phyloP scores from a whole-genome alignment of 2,888 invertebrate species.

The Neelides folsomi region DNA sequence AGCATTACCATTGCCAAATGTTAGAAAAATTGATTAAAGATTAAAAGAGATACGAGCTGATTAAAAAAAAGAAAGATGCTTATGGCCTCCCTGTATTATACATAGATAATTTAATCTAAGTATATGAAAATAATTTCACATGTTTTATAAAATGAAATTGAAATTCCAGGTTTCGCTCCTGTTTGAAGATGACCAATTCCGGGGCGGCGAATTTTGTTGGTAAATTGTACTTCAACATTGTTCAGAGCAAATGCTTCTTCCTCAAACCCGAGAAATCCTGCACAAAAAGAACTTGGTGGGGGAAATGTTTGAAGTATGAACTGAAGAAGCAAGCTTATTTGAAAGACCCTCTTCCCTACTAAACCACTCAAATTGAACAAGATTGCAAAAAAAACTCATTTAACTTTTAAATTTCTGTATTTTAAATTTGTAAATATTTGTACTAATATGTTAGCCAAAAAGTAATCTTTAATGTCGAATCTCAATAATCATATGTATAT shows the following conservation, averaged over 20 bases:
- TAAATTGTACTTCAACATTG: conserved; percentile 83
- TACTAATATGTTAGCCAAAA: not conserved
- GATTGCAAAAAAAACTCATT: not conserved
- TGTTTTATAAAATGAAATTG: too few species aligned
- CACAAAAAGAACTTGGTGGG: conserved; percentile 63
- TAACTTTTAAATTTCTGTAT: not conserved
- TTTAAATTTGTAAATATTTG: not conserved
- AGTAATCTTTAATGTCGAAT: not conserved
- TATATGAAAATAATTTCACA: too few species aligned
- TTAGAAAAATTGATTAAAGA: too few species aligned
- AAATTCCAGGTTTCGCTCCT: conserved; percentile 71
- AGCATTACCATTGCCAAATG: too few species aligned
- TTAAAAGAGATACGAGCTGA: too few species aligned
- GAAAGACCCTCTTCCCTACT: conserved; percentile 59
- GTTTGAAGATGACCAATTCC: conserved; percentile 73
- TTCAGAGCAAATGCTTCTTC: conserved; percentile 87
- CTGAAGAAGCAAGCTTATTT: conserved; percentile 45
- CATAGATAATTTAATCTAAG: too few species aligned
- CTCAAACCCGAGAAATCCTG: conserved; percentile 66
- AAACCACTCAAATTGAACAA: conserved; percentile 34
- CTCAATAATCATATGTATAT: conserved; percentile 1
- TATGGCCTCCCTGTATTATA: too few species aligned
- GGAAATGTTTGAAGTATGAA: conserved; percentile 49
- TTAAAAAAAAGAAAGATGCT: too few species aligned
- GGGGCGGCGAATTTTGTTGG: conserved; percentile 80